Base-by-base conservation (phyloP, 2,888 invertebrate genomes). In the Lydus trimaculatus region DNA sequence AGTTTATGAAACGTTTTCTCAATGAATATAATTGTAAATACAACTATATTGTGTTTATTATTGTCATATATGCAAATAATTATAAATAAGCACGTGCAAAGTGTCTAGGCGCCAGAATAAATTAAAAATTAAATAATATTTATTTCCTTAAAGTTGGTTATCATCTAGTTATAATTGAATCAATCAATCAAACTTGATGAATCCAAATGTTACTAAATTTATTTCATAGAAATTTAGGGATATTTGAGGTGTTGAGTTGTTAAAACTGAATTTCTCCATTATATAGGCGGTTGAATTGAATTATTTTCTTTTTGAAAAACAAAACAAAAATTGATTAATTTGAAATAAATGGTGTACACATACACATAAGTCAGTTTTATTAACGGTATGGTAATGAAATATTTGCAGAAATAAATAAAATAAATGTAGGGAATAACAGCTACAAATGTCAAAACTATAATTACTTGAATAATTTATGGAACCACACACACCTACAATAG, bases 361-460 rank as follows among this genome's bases (percentile, higher is more conserved):
- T 31, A 31, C 3, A 11, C 11, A 9, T 39, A 43, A 43, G 2
- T 48, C 20, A 11, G 5, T 48, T 20, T 20, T 48, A 48, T 20
- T 48, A 20, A 48, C 20, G 20, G 7, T n/a, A 48, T 20, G 23
- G 8, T 1, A 20, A 48, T 9, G 20, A 9, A 48, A 48, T 36
- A 20, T 48, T 6, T n/a, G n/a, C 15, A 43, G 1, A 48, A 48
- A 48, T 43, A 43, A 43, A 43, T 43, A 17, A 43, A 43, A 17
- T 17, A 43, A 43, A 43, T 43, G 43, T 43, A 17, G n/a, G 48
- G 11, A 48, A 28, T 15, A 23, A 76, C 75, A 73, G 73, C 76
- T 72, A 72, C 71, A 72, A 65, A 75, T 74, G 80, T 79, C 79
- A 77, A 77, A 79, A 79, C 74, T 72, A 73, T 77, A 79, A 80